Conservation (phyloP, 2,888 invertebrate genomes). For the Carcina quercana region DNA sequence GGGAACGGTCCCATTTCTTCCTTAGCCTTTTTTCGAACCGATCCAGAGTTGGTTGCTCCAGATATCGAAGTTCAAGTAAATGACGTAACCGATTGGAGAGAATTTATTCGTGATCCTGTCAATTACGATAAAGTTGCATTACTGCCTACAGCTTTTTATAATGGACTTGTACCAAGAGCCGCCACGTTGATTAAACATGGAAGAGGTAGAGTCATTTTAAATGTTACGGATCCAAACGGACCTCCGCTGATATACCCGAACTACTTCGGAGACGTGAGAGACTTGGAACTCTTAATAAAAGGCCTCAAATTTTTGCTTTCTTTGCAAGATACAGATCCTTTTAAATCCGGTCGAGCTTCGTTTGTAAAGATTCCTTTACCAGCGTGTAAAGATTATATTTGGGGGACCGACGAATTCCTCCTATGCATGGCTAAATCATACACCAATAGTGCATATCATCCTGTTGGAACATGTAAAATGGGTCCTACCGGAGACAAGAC, state of each 20-base stretch:
- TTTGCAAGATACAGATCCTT: conserved; percentile 71
- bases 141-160: conserved; percentile 74
- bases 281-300: conserved; percentile 73
- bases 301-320: conserved; percentile 73
- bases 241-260: conserved; percentile 81
- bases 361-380: conserved; percentile 68
- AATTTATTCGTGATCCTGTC: conserved; percentile 68
- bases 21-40: conserved; percentile 72
- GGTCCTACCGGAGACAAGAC: conserved; percentile 70
- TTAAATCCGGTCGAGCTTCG: conserved; percentile 69
- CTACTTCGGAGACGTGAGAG: conserved; percentile 74
- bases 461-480: conserved; percentile 54
- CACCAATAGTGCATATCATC: conserved; percentile 64
- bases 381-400: conserved; percentile 69
- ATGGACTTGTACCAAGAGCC: conserved; percentile 70
- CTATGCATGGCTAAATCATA: conserved; percentile 76
- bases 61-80: conserved; percentile 77
- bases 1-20: conserved; percentile 69
- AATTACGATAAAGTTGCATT: conserved; percentile 24
- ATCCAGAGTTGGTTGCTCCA: conserved; percentile 61
- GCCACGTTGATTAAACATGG: conserved; percentile 76
- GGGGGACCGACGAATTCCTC: conserved; percentile 78
- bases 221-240: conserved; percentile 78
- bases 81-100: too few relatives aligned
- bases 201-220: conserved; percentile 75